Percentiles rank a stretch among this genome's conserved stretches.
phyloP scores from a whole-genome alignment of 2,797 vertebrate species.

The Darevskia nairensis region DNA sequence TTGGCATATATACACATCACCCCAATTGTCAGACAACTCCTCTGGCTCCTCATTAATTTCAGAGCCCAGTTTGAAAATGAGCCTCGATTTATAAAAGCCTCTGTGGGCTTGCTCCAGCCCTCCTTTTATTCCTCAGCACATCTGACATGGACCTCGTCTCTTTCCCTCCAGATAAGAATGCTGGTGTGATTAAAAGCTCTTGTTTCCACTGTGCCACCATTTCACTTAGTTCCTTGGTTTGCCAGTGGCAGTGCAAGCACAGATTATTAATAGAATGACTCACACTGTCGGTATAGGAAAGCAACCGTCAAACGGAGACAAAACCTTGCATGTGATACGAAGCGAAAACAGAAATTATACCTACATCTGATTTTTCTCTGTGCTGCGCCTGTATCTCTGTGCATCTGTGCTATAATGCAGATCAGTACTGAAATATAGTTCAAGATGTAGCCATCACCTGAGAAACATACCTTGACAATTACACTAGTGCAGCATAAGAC shows the following conservation, averaged over 20 bases:
- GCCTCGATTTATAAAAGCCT: constrained; percentile 69
- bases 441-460: not conserved
- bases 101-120: constrained; percentile 55
- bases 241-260: constrained; percentile 68
- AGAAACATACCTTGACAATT: not conserved
- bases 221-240: constrained; percentile 70
- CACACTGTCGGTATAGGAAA: constrained; percentile 53
- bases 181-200: constrained; percentile 76
- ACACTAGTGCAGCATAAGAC: not conserved
- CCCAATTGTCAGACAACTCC: constrained; percentile 63
- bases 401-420: not conserved
- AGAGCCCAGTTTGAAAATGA: constrained; percentile 63
- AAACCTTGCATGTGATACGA: constrained; percentile 45
- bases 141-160: constrained; percentile 58
- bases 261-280: constrained; percentile 72
- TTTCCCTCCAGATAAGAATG: constrained; percentile 72
- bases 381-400: not conserved
- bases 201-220: constrained; percentile 69
- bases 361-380: constrained; percentile 48
- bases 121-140: constrained; percentile 57
- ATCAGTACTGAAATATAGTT: not conserved
- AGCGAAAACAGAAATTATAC: constrained; percentile 49
- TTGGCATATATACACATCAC: constrained; percentile 53
- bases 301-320: constrained; percentile 55
- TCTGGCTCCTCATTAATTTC: constrained; percentile 70